These are phyloP conservation scores for Pan troglodytes DNA, from an alignment of 2,113 vertebrate species.

Conservation along the genomic window NHGRI_mPanTro3-v2.1_pri NC_072413.2:33232001-33232500, in stretches of 20 bases:
- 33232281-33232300: background rate
- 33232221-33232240: constrained; percentile 35
- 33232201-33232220: constrained; percentile 2
- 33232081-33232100: background rate
- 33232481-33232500: background rate
- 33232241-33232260: background rate
- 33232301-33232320: background rate
- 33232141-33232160: background rate
- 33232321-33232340: background rate
- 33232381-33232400: constrained; percentile 3
- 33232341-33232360: constrained; percentile 25
- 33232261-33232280: constrained; percentile 10
- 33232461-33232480: background rate
- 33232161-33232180: background rate
- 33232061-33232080: constrained; percentile 9
- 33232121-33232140: background rate
- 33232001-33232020: constrained; percentile 36
- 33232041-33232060: constrained; percentile 36
- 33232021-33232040: background rate
- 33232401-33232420: background rate
- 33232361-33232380: background rate
- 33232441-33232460: constrained; percentile 1
- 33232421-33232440: constrained; percentile 45
- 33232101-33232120: background rate
- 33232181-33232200: background rate